These are phyloP conservation scores for Xiphophorus hellerii DNA, from an alignment of 2,113 vertebrate species.

Conservation along the genomic window DNA sequence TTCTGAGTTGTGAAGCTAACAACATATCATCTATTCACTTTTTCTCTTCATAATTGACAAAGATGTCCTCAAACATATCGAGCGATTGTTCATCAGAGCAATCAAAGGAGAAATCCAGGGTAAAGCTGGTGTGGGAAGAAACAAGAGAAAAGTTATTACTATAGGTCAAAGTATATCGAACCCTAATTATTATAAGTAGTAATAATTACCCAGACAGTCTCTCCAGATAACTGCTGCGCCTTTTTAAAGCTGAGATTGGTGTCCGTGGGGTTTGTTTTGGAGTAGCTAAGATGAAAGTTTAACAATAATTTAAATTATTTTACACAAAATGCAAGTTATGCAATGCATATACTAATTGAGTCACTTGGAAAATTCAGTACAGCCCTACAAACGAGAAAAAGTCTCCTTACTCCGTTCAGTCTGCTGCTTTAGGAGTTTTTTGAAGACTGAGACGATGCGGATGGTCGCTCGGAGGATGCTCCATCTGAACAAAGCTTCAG, in stretches of 20 bases:
- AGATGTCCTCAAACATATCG: constrained; percentile 92
- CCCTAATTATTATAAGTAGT: background rate
- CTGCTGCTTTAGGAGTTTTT: constrained; percentile 75
- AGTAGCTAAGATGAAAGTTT: constrained; percentile 66
- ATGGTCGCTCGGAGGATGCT: constrained; percentile 88
- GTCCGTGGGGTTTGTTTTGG: constrained; percentile 62
- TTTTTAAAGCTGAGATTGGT: constrained; percentile 76
- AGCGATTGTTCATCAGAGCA: constrained; percentile 88
- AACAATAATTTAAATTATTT: background rate
- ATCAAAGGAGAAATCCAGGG: constrained; percentile 96
- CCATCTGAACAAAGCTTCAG: constrained; percentile 93
- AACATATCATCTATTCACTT: constrained; percentile 82
- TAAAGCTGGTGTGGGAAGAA: constrained; percentile 77
- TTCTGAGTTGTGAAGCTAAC: background rate
- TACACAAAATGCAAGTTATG: background rate
- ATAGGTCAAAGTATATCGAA: background rate
- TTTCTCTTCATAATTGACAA: constrained; percentile 88
- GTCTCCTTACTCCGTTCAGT: constrained; percentile 60
- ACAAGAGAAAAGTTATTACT: background rate
- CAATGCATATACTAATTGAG: background rate
- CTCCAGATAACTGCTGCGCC: constrained; percentile 54
- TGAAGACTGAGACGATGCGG: constrained; percentile 85
- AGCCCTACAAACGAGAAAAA: background rate
- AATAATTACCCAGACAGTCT: constrained; percentile 85
- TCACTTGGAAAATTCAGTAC: background rate